Evolutionary conservation across 2,888 invertebrate species (phyloP).

Genomic region (Sturmia bella): DNA sequence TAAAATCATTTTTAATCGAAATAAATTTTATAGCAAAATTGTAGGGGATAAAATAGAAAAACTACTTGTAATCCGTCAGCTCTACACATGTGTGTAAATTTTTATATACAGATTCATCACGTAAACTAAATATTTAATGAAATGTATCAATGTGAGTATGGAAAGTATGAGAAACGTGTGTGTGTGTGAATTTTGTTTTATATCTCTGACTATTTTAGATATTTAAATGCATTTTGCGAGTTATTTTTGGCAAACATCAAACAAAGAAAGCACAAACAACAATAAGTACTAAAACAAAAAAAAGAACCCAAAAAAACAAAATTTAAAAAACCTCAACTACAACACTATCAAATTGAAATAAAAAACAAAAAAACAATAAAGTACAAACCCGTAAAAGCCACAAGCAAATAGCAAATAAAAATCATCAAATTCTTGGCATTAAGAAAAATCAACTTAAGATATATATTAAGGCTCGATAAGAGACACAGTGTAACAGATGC

Average conservation of each 20-base stretch:
- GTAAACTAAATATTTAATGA: conserved; percentile 66
- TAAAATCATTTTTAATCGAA: conserved; percentile 34
- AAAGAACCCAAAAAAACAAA: background rate
- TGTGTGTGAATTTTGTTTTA: conserved; percentile 7
- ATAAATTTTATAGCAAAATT: conserved; percentile 34
- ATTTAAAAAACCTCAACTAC: conserved; percentile 23
- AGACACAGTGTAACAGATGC: conserved; percentile 24
- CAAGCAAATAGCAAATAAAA: conserved; percentile 48
- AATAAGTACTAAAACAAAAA: conserved; percentile 7
- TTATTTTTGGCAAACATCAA: conserved; percentile 69
- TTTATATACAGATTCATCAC: conserved; percentile 49
- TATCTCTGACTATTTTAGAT: conserved; percentile 61
- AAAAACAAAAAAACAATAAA: conserved; percentile 37
- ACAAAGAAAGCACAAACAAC: conserved; percentile 47
- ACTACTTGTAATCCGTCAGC: conserved; percentile 33
- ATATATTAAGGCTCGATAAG: conserved; percentile 46
- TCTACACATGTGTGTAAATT: background rate
- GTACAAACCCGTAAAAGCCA: conserved; percentile 54
- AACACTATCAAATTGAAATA: conserved; percentile 50
- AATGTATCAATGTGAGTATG: conserved; percentile 44
- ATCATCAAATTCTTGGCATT: conserved; percentile 65
- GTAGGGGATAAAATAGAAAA: conserved; percentile 14
- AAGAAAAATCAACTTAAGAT: conserved; percentile 56
- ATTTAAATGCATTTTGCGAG: conserved; percentile 67
- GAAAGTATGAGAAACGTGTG: background rate